These are phyloP conservation scores for Gymnarchus niloticus DNA, from an alignment of 2,113 vertebrate genomes.

Conservation along the genomic window DNA sequence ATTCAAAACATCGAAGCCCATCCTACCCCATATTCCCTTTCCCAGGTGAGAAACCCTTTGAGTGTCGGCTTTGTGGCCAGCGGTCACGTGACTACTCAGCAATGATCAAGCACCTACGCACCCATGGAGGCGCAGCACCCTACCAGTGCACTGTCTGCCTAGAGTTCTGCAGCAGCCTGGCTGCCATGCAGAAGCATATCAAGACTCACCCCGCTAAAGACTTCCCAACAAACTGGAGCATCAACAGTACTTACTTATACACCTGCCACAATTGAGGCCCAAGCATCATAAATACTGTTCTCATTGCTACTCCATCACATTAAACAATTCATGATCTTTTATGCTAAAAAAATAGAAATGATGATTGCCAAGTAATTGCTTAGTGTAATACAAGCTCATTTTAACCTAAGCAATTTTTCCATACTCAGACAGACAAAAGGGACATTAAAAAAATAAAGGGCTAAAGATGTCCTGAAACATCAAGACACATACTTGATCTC, in stretches of 20 bases:
- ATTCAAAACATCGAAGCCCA: background rate
- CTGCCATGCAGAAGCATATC: slow-evolving; percentile 71
- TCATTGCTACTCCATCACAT: background rate
- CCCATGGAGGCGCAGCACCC: slow-evolving; percentile 65
- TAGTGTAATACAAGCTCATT: background rate
- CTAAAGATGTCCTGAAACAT: background rate
- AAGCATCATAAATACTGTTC: too few species aligned
- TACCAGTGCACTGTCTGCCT: slow-evolving; percentile 69
- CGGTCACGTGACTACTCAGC: slow-evolving; percentile 77
- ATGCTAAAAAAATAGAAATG: background rate
- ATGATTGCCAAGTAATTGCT: background rate
- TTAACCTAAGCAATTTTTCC: background rate
- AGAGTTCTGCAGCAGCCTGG: slow-evolving; percentile 67
- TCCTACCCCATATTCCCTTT: background rate
- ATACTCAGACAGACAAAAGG: background rate
- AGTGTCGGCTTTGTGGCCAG: slow-evolving; percentile 72
- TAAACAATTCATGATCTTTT: background rate
- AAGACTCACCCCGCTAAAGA: slow-evolving; percentile 62
- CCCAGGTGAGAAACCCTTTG: slow-evolving; percentile 73
- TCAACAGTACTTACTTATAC: slow-evolving; percentile 70
- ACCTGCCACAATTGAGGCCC: slow-evolving; percentile 55
- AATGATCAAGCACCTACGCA: slow-evolving; percentile 78
- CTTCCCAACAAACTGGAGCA: slow-evolving; percentile 69
- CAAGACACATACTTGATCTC: background rate
- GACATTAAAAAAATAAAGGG: background rate